Base-by-base conservation (phyloP, 2,888 invertebrate species). In the Uropetala carovei region DNA sequence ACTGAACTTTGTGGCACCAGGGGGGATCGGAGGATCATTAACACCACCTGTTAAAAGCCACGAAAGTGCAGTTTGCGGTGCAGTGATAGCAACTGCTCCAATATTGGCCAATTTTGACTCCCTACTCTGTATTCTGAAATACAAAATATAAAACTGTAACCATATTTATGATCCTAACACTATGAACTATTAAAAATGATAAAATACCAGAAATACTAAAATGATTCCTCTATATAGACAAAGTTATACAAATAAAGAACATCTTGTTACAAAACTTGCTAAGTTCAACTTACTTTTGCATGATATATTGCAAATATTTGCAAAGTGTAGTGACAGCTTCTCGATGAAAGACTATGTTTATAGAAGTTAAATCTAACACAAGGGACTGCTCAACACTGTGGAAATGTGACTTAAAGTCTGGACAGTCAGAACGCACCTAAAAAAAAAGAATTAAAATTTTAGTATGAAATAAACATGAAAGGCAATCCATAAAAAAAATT, bases 371-470 rank as follows among this genome's bases (percentile, higher is more conserved):
- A 94, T 98, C 97, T 0, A 97, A 95, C 82, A 98, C 97, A 91
- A 98, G 94, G 0, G 97, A 97, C 93, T 97, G 97, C 94, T 98
- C 98, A 82, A 98, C 97, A 94, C 96, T 97, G 94, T 97, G 97
- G 94, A 98, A 98, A 94, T 97, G 97, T 0, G 96, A 96, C 94
- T 97, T 97, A 95, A 98, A 98, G 94, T 98, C 98, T 0, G 98
- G 98, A 94, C 98, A 98, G 94, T 97, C 96, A 0, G 98, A 97
- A 85, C 96, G 96, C 0, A 98, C 98, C 97, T 97, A 94, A 0
- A 94, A 94, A 93, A 92, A 91, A 43, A 56, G 84, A 75, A 93
- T 92, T 16, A 56, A 56, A 43, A 43, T 30, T 22, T 9, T 11
- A 64, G 30, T 27, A 58, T 22, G 2, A 60, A 22, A 14, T 85